Evolutionary conservation across 1,140 invertebrate species (phyloP).

Genomic region (Paramacrobiotus metropolitanus): DNA sequence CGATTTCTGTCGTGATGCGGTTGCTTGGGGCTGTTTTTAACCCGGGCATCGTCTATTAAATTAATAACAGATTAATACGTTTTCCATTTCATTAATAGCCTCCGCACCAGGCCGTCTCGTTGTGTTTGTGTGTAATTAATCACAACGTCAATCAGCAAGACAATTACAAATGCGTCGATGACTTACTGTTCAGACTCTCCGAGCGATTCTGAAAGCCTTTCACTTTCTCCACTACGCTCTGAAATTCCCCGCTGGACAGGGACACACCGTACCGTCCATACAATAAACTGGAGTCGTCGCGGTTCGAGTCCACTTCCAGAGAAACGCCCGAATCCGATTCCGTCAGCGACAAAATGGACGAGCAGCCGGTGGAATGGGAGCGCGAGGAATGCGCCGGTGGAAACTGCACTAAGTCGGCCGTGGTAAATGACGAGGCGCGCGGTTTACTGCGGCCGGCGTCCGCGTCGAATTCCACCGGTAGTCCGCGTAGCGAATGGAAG

Average conservation of each 20-base stretch:
- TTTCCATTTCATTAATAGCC: no score
- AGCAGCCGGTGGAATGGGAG: background rate
- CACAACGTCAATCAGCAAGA: background rate
- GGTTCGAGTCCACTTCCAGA: background rate
- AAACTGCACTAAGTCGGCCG: background rate
- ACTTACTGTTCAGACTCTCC: background rate
- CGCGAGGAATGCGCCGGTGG: background rate
- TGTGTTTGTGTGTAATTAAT: no score
- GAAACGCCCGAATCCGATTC: slow-evolving; percentile 1
- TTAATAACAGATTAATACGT: background rate
- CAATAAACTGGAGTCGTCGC: background rate
- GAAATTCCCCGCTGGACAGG: background rate
- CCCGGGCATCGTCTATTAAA: background rate
- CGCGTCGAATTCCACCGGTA: background rate
- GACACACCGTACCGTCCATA: background rate
- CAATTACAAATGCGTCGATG: background rate
- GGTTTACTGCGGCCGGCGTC: background rate
- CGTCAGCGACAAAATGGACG: background rate
- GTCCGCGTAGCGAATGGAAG: background rate
- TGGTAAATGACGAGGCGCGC: background rate
- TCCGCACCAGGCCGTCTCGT: no score
- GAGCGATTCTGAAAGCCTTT: background rate
- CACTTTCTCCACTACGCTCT: background rate
- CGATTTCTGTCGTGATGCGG: background rate
- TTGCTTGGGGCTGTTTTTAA: background rate